Percentiles rank a stretch among this genome's conserved stretches.
These are phyloP conservation scores for Calcarius lapponicus DNA, from an alignment of 2,797 vertebrate genomes.

Conservation along the genomic window DNA sequence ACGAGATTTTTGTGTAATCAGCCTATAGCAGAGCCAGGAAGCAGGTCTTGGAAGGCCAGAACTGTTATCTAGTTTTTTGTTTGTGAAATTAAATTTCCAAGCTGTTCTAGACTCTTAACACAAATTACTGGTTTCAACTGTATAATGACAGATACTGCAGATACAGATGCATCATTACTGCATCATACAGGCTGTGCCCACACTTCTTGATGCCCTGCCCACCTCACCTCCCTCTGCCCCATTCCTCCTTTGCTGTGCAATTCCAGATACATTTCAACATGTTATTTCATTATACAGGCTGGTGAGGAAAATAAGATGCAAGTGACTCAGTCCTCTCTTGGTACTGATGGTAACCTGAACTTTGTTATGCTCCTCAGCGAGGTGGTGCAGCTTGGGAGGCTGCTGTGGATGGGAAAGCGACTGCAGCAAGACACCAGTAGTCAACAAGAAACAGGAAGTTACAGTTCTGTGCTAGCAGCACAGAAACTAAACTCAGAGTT, in stretches of 20 bases:
- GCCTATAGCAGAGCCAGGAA: neutral
- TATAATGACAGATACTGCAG: neutral
- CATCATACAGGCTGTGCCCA: neutral
- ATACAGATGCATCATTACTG: neutral
- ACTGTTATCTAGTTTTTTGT: neutral
- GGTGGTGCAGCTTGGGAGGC: constrained; percentile 64
- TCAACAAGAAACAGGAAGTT: neutral
- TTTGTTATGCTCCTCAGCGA: constrained; percentile 60
- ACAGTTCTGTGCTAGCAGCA: neutral
- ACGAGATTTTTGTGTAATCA: neutral
- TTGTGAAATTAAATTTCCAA: constrained; percentile 9
- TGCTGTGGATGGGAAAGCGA: constrained; percentile 58
- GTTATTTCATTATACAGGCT: neutral
- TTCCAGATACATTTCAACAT: neutral
- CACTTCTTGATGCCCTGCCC: neutral
- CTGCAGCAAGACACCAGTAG: neutral
- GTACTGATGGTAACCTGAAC: constrained; percentile 46
- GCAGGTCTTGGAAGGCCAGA: neutral
- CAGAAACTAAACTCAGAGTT: neutral
- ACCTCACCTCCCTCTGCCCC: neutral
- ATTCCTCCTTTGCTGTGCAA: neutral
- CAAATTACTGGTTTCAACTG: neutral
- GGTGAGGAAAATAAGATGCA: neutral
- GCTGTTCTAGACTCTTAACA: neutral
- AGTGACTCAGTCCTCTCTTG: constrained; percentile 37